Base-by-base conservation (phyloP, 2,113 vertebrate species). In the Cyanocitta stelleri region DNA sequence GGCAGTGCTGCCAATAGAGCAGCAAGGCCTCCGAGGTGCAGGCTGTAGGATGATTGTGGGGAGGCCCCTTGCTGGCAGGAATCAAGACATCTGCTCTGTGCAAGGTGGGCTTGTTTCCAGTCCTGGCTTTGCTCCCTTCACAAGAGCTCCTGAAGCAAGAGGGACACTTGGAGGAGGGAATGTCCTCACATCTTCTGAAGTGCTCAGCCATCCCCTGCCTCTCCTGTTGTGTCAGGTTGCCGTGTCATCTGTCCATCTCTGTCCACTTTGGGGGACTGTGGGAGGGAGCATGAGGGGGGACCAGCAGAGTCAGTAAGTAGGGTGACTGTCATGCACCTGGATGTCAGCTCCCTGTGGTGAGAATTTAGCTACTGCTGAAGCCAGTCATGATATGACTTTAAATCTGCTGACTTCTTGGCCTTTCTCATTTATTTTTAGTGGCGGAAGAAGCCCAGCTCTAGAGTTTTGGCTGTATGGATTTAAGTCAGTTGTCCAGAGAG, bases 351-450 rank as follows among this genome's bases (percentile, higher is more conserved):
- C 11, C 68, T 33, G 56, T 35, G 18, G 21, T 41, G 74, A 30
- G 33, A 66, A 8, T 55, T 27, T 11, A 24, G 37, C 48, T 91
- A 2, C 61, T 46, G 37, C 82, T 68, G 52, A 13, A 24, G 30
- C 23, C 10, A 11, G 46, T 49, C 0, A 2, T 54, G 73, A 32
- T 46, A 56, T 4, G 23, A 13, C 48, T 80, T 95, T 7, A 62
- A 77, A 83, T 82, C 51, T 90, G 51, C 18, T 85, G 88, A 69
- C 90, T 88, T 89, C 49, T 62, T 88, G 84, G 62, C 74, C 88
- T 92, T 73, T 89, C 68, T 85, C 39, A 26, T 73, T 66, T 90
- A 94, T 96, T 95, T 96, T 92, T 92, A 93, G 86, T 33, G 64
- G 52, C n/a, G 12, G 69, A 91, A 79, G 66, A 64, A 66, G 24